Conservation (phyloP, 2,888 invertebrate genomes). For the Protodeltote pygarga region DNA sequence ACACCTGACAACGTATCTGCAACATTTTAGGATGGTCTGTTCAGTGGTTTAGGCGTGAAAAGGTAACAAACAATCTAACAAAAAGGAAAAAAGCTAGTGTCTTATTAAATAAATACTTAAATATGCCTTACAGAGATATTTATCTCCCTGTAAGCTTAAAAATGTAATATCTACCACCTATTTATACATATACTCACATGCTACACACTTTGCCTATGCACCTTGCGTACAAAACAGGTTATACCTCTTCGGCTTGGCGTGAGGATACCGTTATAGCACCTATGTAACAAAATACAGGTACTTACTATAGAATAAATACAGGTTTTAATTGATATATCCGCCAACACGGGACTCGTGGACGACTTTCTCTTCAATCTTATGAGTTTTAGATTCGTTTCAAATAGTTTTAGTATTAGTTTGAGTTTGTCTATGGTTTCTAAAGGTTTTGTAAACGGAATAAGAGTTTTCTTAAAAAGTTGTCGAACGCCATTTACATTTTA, state of each 20-base stretch:
- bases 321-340: constrained; percentile 50
- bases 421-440: no score
- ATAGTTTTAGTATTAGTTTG: not conserved
- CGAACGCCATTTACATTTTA: no score
- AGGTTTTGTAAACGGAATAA: no score
- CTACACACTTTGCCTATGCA: constrained; percentile 26
- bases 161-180: not conserved
- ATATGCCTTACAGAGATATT: no score
- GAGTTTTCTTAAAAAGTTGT: no score
- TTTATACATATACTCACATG: not conserved
- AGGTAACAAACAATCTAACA: no score
- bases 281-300: constrained; percentile 38
- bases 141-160: no score
- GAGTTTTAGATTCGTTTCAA: constrained; percentile 21
- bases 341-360: constrained; percentile 10
- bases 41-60: no score
- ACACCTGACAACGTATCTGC: no score
- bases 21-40: no score
- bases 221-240: constrained; percentile 40
- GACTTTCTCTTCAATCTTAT: constrained; percentile 44
- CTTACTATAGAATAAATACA: constrained; percentile 38
- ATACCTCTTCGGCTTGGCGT: constrained; percentile 3
- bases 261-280: constrained; percentile 37
- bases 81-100: no score
- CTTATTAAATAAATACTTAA: no score